Base-by-base conservation (phyloP, 64 coral and sea anemone genomes). In the Trachythela sp. region DNA sequence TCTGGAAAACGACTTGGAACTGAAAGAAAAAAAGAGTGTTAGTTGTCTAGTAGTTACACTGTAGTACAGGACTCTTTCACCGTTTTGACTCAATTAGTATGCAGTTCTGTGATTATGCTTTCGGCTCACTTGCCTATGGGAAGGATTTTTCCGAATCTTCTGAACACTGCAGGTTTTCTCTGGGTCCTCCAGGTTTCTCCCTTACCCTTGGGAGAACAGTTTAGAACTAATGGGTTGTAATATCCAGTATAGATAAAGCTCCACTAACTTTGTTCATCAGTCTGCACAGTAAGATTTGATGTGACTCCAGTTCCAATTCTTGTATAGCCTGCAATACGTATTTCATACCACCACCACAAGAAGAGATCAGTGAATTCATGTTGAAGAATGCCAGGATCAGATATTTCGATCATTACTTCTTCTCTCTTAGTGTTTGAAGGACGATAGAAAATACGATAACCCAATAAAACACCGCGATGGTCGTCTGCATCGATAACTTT, bases 1-100 rank as follows among this genome's bases (percentile, higher is more conserved):
- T 40, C 54, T 5, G 86, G 86, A 30, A 31, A 64, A 36, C 86
- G 86, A 40, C 86, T 88, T 20, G 86, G 56, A 60, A 39, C 86
- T 88, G 22, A 18, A 88, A 60, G 8, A 22, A 14, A 70, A 88
- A 70, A 86, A 20, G n/a, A n/a, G n/a, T n/a, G n/a, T n/a, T n/a
- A n/a, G n/a, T n/a, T n/a, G n/a, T n/a, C n/a, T n/a, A n/a, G n/a
- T n/a, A n/a, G n/a, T n/a, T n/a, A n/a, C n/a, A n/a, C n/a, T n/a
- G n/a, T n/a, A n/a, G n/a, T n/a, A n/a, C n/a, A n/a, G n/a, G n/a
- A n/a, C n/a, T n/a, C n/a, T n/a, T n/a, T n/a, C n/a, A n/a, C n/a
- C n/a, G n/a, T n/a, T n/a, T n/a, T n/a, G n/a, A n/a, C n/a, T n/a
- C n/a, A n/a, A n/a, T n/a, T n/a, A n/a, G n/a, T n/a, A n/a, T n/a